Conservation (phyloP, 2,113 vertebrate species). For the Amphiprion ocellaris region DNA sequence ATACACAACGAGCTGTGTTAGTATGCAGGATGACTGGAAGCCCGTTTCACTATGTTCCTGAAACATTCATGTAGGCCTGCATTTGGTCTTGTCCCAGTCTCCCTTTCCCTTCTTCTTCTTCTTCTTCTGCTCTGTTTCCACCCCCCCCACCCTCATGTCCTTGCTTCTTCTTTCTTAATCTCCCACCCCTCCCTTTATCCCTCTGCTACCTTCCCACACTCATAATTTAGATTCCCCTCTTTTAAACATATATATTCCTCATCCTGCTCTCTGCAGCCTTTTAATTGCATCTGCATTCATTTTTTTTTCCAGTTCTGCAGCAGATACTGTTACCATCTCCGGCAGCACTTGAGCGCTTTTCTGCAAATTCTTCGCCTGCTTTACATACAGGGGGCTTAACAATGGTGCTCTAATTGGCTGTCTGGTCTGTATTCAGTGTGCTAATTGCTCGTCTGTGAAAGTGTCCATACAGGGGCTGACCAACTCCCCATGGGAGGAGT, state of each 20-base stretch:
- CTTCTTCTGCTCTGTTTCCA: constrained; percentile 35
- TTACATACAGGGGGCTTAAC: constrained; percentile 62
- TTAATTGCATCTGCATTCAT: constrained; percentile 40
- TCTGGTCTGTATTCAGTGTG: constrained; percentile 61
- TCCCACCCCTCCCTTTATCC: constrained; percentile 22
- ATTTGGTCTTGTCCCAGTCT: constrained; percentile 57
- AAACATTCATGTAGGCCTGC: constrained; percentile 73
- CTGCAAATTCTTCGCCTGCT: constrained; percentile 52
- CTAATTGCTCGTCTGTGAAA: constrained; percentile 67
- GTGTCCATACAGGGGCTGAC: constrained; percentile 52
- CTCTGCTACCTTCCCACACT: constrained; percentile 41
- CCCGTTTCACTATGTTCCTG: constrained; percentile 36
- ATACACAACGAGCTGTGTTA: constrained; percentile 43
- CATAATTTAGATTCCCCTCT: constrained; percentile 43
- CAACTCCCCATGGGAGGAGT: constrained; percentile 38
- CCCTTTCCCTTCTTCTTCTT: constrained; percentile 29
- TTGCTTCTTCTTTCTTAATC: constrained; percentile 41
- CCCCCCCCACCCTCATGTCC: constrained; percentile 60
- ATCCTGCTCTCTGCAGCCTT: constrained; percentile 10
- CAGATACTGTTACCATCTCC: constrained; percentile 11
- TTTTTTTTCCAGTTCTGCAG: constrained; percentile 42
- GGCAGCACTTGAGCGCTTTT: constrained; percentile 34
- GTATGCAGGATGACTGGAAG: constrained; percentile 41
- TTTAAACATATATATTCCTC: constrained; percentile 38
- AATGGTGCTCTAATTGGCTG: constrained; percentile 64